Evolutionary conservation across 2,888 invertebrate genomes (phyloP), one percentile per base, ranked within the genome.

Genomic region (Limnephilus marmoratus): DNA sequence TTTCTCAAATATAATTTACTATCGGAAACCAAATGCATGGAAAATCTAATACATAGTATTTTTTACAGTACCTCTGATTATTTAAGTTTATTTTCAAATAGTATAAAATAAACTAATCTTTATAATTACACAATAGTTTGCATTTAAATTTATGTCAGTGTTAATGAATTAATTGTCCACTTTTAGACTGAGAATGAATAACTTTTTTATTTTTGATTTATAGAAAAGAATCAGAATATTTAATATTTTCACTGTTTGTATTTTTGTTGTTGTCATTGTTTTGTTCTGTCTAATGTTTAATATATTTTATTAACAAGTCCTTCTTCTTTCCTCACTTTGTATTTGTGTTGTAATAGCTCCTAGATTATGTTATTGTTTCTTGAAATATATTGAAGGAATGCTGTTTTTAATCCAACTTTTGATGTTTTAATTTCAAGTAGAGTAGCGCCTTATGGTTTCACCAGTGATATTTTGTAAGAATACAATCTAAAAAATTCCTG

Each of bases 351-450:
- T 89, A 34, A 89, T 89, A 89, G 88, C 81, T 11, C 80, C 80
- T 89, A 34, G 81, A 87, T 80, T 89, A 45, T 86, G 80, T 37
- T 81, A 81, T 89, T 91, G 31, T 86, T 83, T 68, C 87, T 85
- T 91, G 90, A 93, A 92, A 93, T 93, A 93, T 93, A 93, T 90
- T 85, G 90, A 88, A 83, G 93, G 93, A 92, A 91, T 93, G 92
- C 89, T 90, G 93, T 83, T 91, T 93, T 90, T 91, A 82, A 90
- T 93, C 86, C 92, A 92, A 91, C 82, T 86, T 89, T 93, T 88
- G 91, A 91, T 92, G 92, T 93, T 93, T 93, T 92, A 85, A 93
- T 91, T 93, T 93, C 88, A 90, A 90, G 93, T 93, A 93, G 93
- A 83, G n/a, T 93, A 93, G 93, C 45, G 92, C 93, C 93, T 91